Conservation (phyloP, 2,113 vertebrate species). For the Tachycineta bicolor region DNA sequence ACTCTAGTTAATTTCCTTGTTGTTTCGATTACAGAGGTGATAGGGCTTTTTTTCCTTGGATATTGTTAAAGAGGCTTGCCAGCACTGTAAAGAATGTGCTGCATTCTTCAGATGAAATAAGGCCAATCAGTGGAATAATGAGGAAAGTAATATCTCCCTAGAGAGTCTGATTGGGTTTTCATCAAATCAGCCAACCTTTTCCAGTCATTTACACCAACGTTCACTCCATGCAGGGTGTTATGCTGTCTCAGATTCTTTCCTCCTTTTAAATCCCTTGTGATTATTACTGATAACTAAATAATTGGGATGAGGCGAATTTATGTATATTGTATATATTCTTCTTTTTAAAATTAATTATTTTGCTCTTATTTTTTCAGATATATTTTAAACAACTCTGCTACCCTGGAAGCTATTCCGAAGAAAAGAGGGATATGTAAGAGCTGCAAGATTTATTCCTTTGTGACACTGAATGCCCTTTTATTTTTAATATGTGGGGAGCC, state of each 20-base stretch:
- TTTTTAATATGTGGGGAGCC: conserved; percentile 48
- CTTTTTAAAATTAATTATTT: conserved; percentile 45
- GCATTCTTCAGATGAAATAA: conserved; percentile 89
- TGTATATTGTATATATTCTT: conserved; percentile 20
- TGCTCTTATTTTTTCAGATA: conserved; percentile 27
- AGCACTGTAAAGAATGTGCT: conserved; percentile 77
- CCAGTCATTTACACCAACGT: conserved; percentile 80
- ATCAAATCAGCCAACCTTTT: conserved; percentile 89
- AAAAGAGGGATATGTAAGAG: not conserved
- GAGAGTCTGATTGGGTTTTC: conserved; percentile 88
- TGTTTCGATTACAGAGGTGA: conserved; percentile 78
- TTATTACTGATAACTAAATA: conserved; percentile 70
- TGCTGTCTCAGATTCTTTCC: conserved; percentile 66
- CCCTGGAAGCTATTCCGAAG: conserved; percentile 17
- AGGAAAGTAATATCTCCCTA: conserved; percentile 91
- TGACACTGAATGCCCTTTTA: conserved; percentile 22
- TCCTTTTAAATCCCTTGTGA: conserved; percentile 70
- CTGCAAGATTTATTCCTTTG: conserved; percentile 53
- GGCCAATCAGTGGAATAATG: conserved; percentile 93
- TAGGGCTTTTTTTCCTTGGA: conserved; percentile 74
- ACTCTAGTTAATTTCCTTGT: conserved; percentile 74
- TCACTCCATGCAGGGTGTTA: conserved; percentile 70
- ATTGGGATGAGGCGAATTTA: conserved; percentile 60
- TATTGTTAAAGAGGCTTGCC: conserved; percentile 81
- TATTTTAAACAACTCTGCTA: not conserved